Evolutionary conservation across 2,113 vertebrate species (phyloP).

Genomic region (Peromyscus maniculatus): DNA sequence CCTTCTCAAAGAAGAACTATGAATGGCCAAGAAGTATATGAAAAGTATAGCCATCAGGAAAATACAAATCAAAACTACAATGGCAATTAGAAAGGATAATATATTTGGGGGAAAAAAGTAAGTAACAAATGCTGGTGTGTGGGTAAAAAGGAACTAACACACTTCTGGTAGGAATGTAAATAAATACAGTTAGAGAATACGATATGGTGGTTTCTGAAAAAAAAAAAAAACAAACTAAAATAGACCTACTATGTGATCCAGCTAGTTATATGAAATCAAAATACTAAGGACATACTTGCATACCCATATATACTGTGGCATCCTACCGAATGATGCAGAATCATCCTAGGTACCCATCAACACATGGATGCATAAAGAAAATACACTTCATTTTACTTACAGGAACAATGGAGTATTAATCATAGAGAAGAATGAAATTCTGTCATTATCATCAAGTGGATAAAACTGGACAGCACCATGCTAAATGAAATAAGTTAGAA

Average conservation of each 20-base stretch:
- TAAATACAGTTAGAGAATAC: neutral
- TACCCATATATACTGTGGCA: neutral
- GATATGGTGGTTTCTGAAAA: neutral
- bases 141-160: neutral
- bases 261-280: neutral
- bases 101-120: neutral
- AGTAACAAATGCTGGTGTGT: neutral
- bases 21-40: neutral
- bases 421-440: neutral
- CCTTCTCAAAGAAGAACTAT: neutral
- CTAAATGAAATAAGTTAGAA: neutral
- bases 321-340: neutral
- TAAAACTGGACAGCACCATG: neutral
- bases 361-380: neutral
- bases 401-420: neutral
- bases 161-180: neutral
- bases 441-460: neutral
- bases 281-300: neutral
- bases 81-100: neutral
- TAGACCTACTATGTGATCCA: neutral
- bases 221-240: neutral
- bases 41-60: neutral
- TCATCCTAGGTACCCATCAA: neutral
- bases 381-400: neutral
- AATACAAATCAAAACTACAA: neutral